A percentile compares a stretch with the other conserved stretches of the same genome.
Evolutionary conservation across 2,797 vertebrate genomes (phyloP).

Genomic region (Gadopsis marmoratus): DNA sequence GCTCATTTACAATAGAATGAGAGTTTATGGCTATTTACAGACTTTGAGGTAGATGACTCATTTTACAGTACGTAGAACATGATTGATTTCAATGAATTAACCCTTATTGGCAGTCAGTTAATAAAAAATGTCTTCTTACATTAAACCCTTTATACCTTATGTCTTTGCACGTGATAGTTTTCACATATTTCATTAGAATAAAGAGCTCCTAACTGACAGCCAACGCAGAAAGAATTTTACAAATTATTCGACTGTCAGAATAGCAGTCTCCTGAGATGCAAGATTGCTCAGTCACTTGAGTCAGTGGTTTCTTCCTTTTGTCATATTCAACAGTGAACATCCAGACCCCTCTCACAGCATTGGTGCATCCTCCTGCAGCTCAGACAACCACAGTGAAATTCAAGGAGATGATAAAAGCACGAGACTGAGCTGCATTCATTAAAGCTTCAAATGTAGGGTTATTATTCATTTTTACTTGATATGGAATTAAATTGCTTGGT

Average conservation of each 20-base stretch:
- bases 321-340: slow-evolving; percentile 12
- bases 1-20: background rate
- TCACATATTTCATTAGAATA: slow-evolving; percentile 10
- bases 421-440: background rate
- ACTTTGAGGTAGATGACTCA: background rate
- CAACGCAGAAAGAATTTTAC: background rate
- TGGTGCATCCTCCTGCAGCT: slow-evolving; percentile 11
- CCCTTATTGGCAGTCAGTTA: background rate
- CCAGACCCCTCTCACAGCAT: slow-evolving; percentile 9
- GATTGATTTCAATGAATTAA: background rate
- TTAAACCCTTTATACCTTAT: background rate
- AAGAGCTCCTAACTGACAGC: background rate
- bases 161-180: slow-evolving; percentile 2
- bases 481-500: background rate
- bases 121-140: background rate
- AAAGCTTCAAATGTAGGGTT: background rate
- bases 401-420: background rate
- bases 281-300: slow-evolving; percentile 4
- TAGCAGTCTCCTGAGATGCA: slow-evolving; percentile 7
- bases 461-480: background rate
- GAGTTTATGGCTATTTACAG: background rate
- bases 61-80: background rate
- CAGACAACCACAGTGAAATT: background rate
- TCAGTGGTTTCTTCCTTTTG: slow-evolving; percentile 13
- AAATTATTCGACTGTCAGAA: slow-evolving; percentile 17